Conservation (phyloP, 2,888 invertebrate genomes). For the Ormyrus rosae region DNA sequence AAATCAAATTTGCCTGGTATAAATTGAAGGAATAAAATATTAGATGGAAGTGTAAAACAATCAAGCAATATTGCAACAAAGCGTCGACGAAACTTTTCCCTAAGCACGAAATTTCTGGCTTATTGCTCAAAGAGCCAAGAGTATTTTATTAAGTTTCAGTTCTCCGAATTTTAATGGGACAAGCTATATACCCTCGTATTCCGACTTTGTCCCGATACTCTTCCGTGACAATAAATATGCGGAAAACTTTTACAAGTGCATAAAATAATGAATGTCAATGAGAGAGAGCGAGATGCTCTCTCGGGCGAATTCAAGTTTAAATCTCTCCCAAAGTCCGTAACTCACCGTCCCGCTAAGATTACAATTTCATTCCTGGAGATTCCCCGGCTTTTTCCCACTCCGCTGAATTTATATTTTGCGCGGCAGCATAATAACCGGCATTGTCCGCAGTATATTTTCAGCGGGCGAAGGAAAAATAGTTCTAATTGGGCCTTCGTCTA, state of each 20-base stretch:
- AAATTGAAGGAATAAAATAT: too few species aligned
- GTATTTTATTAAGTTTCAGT: constrained; percentile 2
- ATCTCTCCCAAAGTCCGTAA: not conserved
- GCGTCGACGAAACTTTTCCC: not conserved
- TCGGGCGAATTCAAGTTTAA: constrained; percentile 7
- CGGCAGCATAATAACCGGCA: too few species aligned
- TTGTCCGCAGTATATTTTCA: too few species aligned
- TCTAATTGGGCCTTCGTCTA: not conserved
- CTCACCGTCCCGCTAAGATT: not conserved
- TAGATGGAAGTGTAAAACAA: too few species aligned
- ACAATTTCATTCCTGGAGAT: constrained; percentile 7
- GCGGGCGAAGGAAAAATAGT: not conserved
- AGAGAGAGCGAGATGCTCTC: not conserved
- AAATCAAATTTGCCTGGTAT: too few species aligned
- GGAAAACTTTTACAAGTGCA: constrained; percentile 22
- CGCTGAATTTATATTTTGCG: not conserved
- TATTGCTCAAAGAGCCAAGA: not conserved
- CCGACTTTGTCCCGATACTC: not conserved
- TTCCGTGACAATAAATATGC: not conserved
- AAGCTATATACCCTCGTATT: not conserved
- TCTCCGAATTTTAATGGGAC: constrained; percentile 31
- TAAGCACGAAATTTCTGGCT: too few species aligned
- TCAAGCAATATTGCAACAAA: not conserved
- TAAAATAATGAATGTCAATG: constrained; percentile 41
- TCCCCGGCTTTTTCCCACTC: not conserved